Percentiles rank a stretch among this genome's conserved stretches.
These are phyloP conservation scores for Triops longicaudatus DNA, from an alignment of 1,140 invertebrate genomes.

Conservation along the genomic window DNA sequence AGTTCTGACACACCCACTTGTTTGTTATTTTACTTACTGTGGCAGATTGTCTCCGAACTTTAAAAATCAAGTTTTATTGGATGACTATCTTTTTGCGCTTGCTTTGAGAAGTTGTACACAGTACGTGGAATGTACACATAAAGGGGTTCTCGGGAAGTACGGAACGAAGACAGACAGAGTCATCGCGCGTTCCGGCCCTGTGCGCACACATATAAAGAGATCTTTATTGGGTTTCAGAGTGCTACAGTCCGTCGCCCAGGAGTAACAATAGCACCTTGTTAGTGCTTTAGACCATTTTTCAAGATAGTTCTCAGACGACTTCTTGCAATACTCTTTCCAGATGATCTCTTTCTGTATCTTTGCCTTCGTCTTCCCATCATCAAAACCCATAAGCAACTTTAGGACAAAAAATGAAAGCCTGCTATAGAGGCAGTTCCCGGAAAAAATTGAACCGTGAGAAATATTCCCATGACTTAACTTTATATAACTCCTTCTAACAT, in stretches of 20 bases:
- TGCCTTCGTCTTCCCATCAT: background rate
- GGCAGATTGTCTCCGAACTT: too few species aligned
- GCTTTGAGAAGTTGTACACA: too few species aligned
- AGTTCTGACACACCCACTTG: too few species aligned
- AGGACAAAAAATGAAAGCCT: background rate
- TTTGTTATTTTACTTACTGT: too few species aligned
- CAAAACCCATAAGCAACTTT: background rate
- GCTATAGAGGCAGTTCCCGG: background rate
- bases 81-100: too few species aligned
- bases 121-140: too few species aligned
- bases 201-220: conserved; percentile 9
- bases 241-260: background rate
- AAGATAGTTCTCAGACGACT: conserved; percentile 1
- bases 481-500: background rate
- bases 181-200: conserved; percentile 9
- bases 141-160: background rate
- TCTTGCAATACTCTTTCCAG: background rate
- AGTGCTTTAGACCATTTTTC: background rate
- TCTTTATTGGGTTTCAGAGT: background rate
- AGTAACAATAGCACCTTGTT: conserved; percentile 12
- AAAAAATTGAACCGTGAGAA: background rate
- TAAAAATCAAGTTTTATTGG: too few species aligned
- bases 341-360: conserved; percentile 1
- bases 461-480: background rate
- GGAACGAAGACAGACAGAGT: background rate